Evolutionary conservation across 2,888 invertebrate genomes (phyloP), one percentile per base, ranked within the genome.

Genomic region (Podabrus alpinus): DNA sequence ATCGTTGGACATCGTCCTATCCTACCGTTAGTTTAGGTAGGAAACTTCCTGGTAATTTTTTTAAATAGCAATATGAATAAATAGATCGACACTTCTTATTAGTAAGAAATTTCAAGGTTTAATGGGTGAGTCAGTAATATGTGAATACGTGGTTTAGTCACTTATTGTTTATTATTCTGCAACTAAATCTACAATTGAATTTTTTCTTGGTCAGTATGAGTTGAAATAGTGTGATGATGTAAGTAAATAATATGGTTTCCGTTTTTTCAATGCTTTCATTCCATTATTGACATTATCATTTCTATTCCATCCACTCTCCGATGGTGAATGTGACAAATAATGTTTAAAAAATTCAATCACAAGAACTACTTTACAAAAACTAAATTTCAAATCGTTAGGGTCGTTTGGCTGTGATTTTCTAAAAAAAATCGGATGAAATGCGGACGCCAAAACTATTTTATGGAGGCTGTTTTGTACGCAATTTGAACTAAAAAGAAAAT

Each of bases 121-220:
- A 59, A n/a, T 66, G 15, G 71, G 71, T 71, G 71, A 71, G 71
- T 71, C 66, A 67, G 17, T 4, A 16, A 15, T 15, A 11, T 13
- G 24, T 2, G 21, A 24, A 13, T 15, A 25, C 25, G 21, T 59
- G 13, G 15, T 7, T 69, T 69, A 69, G 24, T 69, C 61, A 69
- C 17, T 69, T 60, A 21, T 69, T 70, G 19, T 45, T 45, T 45
- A 45, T 45, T 45, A 45, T 45, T 45, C 45, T 45, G 45, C 45
- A 45, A n/a, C n/a, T 45, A 45, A 45, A 45, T 45, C n/a, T 45
- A n/a, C n/a, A 45, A 45, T n/a, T 45, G 45, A 45, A n/a, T 45
- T n/a, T 45, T 45, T 45, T 45, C 45, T 45, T 9, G n/a, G n/a
- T n/a, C 45, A 45, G 45, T 45, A 5, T 29, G 5, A 7, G 45